Percentiles rank a stretch among this genome's conserved stretches.
Evolutionary conservation across 2,797 vertebrate genomes (phyloP).

Genomic region (Epinephelus coioides): DNA sequence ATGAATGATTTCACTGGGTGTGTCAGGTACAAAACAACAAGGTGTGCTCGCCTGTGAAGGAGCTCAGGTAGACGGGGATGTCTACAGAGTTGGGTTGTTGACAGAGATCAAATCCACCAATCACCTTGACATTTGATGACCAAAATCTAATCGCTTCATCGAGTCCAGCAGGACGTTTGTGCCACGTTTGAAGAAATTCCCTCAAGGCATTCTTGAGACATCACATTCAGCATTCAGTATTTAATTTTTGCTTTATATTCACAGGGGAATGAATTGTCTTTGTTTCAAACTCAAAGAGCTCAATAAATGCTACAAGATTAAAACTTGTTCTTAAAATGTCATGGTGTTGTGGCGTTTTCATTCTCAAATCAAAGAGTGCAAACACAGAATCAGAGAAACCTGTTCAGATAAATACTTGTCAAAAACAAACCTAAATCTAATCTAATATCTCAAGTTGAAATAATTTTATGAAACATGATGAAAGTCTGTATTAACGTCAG

Average conservation of each 20-base stretch:
- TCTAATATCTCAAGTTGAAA: background rate
- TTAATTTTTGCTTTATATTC: background rate
- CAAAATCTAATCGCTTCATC: too few relatives aligned
- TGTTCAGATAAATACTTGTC: too few relatives aligned
- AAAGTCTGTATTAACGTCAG: constrained; percentile 11
- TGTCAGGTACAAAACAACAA: background rate
- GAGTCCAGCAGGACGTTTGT: too few relatives aligned
- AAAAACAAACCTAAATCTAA: too few relatives aligned
- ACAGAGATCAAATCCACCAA: too few relatives aligned
- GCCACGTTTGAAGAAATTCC: too few relatives aligned
- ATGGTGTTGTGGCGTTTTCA: background rate
- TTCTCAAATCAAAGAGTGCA: background rate
- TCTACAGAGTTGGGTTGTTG: too few relatives aligned
- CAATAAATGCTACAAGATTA: background rate
- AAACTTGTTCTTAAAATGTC: background rate
- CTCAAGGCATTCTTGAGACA: too few relatives aligned
- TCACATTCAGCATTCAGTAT: too few relatives aligned
- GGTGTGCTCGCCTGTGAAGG: background rate
- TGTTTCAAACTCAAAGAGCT: background rate
- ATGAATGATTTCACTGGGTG: background rate
- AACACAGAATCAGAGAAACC: background rate
- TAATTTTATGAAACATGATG: background rate
- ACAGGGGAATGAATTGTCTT: background rate
- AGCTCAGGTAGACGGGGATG: background rate
- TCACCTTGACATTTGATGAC: too few relatives aligned